A percentile compares a stretch with the other conserved stretches of the same genome.
phyloP scores from a whole-genome alignment of 2,797 vertebrate genomes.

The Darevskia nairensis region DNA sequence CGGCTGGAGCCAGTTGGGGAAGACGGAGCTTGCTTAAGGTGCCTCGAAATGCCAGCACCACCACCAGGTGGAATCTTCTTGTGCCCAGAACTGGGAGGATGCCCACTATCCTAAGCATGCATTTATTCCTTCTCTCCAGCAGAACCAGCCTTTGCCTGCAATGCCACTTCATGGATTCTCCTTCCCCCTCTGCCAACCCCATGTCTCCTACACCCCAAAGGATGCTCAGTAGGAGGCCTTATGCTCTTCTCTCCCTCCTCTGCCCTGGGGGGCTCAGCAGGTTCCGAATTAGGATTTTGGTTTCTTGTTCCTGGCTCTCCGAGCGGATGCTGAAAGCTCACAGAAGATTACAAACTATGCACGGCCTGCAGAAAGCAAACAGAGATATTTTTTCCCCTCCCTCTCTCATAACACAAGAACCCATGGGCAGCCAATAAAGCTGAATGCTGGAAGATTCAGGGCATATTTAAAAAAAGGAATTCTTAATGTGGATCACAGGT shows the following conservation, averaged over 20 bases:
- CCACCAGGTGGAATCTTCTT: background rate
- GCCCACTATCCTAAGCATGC: background rate
- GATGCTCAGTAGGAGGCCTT: accelerated
- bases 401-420: no score
- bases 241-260: constrained; percentile 2
- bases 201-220: no score
- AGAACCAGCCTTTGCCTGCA: background rate
- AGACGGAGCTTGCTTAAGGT: accelerated
- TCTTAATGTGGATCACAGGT: no score
- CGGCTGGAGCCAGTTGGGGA: accelerated
- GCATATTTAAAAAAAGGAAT: no score
- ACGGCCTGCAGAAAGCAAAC: no score
- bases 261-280: accelerated
- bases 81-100: background rate
- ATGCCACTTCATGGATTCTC: no score
- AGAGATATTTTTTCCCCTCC: no score
- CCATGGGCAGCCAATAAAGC: no score
- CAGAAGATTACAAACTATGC: no score
- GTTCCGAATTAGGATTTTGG: background rate
- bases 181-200: no score
- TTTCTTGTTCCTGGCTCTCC: constrained; percentile 30
- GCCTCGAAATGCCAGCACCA: background rate
- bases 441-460: no score
- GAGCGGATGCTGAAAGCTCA: background rate
- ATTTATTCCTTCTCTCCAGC: background rate